Percentiles rank a stretch among this genome's conserved stretches.
These are phyloP conservation scores for Tretioscincus oriximinensis DNA, from an alignment of 2,113 vertebrate species.

Conservation along the genomic window DNA sequence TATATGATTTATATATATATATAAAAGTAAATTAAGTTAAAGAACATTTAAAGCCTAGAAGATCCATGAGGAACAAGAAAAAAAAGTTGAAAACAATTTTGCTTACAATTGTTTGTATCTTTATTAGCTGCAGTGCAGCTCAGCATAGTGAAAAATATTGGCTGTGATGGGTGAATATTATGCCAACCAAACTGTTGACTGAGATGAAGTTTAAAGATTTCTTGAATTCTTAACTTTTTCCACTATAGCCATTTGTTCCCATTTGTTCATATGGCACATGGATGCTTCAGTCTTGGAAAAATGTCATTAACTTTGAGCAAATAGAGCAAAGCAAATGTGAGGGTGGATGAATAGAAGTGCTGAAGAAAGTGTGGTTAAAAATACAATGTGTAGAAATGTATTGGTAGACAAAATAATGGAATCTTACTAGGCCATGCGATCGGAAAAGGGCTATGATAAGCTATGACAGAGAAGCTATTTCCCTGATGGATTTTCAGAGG, in stretches of 20 bases:
- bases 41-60: background rate
- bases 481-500: too few species aligned
- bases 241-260: background rate
- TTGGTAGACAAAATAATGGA: background rate
- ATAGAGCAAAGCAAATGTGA: background rate
- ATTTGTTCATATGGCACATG: background rate
- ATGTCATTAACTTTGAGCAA: background rate
- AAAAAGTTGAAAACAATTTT: background rate
- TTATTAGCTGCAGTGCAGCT: background rate
- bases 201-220: background rate
- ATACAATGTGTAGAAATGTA: background rate
- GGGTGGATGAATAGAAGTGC: background rate
- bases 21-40: background rate
- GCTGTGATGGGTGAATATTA: background rate
- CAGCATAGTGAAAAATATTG: too few species aligned
- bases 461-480: too few species aligned
- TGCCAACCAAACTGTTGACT: background rate
- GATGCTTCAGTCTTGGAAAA: background rate
- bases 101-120: background rate
- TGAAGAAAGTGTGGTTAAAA: background rate
- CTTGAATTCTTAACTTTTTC: background rate
- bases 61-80: background rate
- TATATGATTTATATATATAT: constrained; percentile 5
- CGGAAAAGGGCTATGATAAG: too few species aligned
- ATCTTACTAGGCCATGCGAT: too few species aligned